Base-by-base conservation (phyloP, 2,113 vertebrate genomes). In the Forbesichthys papilliferus region DNA sequence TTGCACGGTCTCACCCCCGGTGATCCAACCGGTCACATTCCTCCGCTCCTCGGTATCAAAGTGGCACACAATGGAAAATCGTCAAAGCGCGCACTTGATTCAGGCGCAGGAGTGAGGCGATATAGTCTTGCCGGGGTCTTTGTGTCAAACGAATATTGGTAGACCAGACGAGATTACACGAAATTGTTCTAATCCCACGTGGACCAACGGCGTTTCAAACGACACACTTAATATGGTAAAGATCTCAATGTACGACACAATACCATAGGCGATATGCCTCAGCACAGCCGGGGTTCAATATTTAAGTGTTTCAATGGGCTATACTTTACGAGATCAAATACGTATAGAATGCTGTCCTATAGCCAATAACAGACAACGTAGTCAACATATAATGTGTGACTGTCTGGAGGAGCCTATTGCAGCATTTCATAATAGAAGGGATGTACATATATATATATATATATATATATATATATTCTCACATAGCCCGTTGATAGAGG, bases 1-100 rank as follows among this genome's bases (percentile, higher is more conserved):
- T 93, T 93, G 86, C 92, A 93, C 91, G 92, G 85, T 92, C 80
- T 87, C 82, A 90, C 81, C 78, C 85, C 85, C 80, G 76, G 52
- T 75, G 74, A 86, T 77, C 80, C 86, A 20, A 77, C 66, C 61
- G 81, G 74, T 85, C 91, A 85, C 90, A 93, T 94, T 93, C 92
- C 93, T 90, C 87, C 92, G 91, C 92, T 91, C 71, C 79, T 85
- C 74, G 73, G 84, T 74, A 85, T 87, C 84, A 90, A 88, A 90
- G 85, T 66, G 77, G 66, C 75, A 74, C 61, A 92, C 88, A 93
- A 87, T 88, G 83, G 81, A 81, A 27, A 33, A 60, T 14, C 60
- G 77, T 82, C 84, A 86, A 88, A 84, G 83, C 79, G 84, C 77
- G 77, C 77, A 88, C 86, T 91, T 89, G 88, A 88, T 88, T 86